phyloP scores from a whole-genome alignment of 2,888 invertebrate genomes.

The Brassicogethes aeneus region DNA sequence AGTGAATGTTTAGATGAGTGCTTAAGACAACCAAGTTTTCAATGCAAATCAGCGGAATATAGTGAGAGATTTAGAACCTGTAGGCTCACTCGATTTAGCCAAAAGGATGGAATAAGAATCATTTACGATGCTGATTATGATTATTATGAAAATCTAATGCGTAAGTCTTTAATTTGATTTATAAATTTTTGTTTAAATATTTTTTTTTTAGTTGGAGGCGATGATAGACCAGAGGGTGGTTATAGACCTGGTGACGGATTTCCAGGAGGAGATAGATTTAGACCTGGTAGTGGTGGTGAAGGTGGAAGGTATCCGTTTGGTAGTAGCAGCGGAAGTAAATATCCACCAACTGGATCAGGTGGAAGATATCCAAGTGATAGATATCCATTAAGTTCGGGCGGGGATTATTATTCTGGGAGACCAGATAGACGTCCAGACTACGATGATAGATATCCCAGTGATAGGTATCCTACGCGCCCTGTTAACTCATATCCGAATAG shows the following conservation, averaged over 20 bases:
- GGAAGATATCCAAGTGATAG: conserved; percentile 17
- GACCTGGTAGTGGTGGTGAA: conserved; percentile 18
- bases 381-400: conserved; percentile 33
- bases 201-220: conserved; percentile 25
- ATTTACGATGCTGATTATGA: conserved; percentile 88
- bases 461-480: conserved; percentile 37
- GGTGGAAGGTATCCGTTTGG: conserved; percentile 20
- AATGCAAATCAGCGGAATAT: conserved; percentile 82
- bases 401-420: conserved; percentile 15
- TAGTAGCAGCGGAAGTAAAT: conserved; percentile 18
- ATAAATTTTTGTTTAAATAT: conserved; percentile 6
- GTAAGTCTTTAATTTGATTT: conserved; percentile 48
- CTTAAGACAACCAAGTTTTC: conserved; percentile 79
- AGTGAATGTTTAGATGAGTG: conserved; percentile 89
- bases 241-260: conserved; percentile 21
- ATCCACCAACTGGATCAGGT: conserved; percentile 20
- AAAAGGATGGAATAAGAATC: conserved; percentile 78
- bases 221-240: conserved; percentile 20
- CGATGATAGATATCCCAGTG: conserved; percentile 21
- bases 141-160: conserved; percentile 88
- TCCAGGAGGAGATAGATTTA: conserved; percentile 17
- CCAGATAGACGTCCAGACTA: conserved; percentile 18
- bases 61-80: conserved; percentile 80
- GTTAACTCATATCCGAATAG: conserved; percentile 36
- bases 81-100: conserved; percentile 76